These are phyloP conservation scores for Lutjanus campechanus DNA, from an alignment of 2,797 vertebrate species.

Conservation along the genomic window DNA sequence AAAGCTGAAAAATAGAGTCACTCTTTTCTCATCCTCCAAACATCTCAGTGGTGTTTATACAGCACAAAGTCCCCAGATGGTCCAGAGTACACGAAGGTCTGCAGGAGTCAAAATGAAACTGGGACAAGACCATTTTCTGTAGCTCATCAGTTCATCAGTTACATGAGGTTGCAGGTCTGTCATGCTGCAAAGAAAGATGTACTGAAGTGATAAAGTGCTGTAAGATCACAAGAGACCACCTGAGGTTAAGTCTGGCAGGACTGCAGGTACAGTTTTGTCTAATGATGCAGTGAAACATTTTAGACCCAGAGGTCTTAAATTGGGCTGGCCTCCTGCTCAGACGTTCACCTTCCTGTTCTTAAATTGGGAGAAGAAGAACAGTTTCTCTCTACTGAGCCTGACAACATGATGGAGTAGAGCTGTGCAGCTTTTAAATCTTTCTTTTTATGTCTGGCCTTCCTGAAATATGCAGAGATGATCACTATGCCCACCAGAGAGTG, in stretches of 20 bases:
- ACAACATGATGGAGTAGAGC: slow-evolving; percentile 21
- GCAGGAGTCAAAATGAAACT: slow-evolving; percentile 6
- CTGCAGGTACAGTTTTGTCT: slow-evolving; percentile 19
- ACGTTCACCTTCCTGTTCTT: slow-evolving; percentile 42
- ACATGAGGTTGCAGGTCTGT: neutral
- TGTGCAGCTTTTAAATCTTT: slow-evolving; percentile 23
- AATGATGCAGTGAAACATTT: slow-evolving; percentile 44
- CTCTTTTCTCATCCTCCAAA: slow-evolving; percentile 5
- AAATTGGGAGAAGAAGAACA: slow-evolving; percentile 36
- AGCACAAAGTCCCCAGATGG: neutral
- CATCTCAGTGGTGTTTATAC: neutral
- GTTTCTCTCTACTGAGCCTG: slow-evolving; percentile 12
- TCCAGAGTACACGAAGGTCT: neutral
- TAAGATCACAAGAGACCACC: slow-evolving; percentile 22
- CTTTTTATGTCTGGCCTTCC: slow-evolving; percentile 1
- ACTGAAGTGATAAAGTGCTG: neutral
- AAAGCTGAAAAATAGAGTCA: slow-evolving; percentile 11
- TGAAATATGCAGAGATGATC: slow-evolving; percentile 23
- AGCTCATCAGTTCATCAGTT: neutral
- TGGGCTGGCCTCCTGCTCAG: slow-evolving; percentile 42
- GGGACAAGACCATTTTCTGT: neutral
- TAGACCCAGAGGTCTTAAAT: slow-evolving; percentile 27
- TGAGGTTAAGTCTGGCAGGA: neutral
- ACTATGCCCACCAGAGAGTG: too few relatives aligned
- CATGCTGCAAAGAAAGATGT: neutral